phyloP scores from a whole-genome alignment of 92 coral and sea anemone species.

The Porites divaricata region DNA sequence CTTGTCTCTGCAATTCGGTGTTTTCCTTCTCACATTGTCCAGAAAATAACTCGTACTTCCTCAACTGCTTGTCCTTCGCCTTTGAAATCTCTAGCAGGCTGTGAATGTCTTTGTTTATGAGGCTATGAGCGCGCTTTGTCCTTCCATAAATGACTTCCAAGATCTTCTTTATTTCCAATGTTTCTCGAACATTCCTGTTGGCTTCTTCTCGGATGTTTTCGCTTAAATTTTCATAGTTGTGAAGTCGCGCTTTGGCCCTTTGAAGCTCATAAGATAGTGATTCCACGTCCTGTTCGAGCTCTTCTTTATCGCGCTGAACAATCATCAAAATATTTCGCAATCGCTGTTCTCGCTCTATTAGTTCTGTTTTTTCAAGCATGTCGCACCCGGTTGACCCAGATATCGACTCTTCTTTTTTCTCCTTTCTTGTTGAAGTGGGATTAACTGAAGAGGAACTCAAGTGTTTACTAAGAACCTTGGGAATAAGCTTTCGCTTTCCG shows the following conservation, averaged over 20 bases:
- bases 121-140: conserved; percentile 6
- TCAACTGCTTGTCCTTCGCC: conserved; percentile 6
- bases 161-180: conserved; percentile 12
- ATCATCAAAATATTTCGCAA: conserved; percentile 23
- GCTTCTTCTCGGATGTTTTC: conserved; percentile 9
- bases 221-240: not conserved
- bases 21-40: conserved; percentile 23
- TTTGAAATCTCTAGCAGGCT: conserved; percentile 7
- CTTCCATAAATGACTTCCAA: conserved; percentile 25
- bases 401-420: not conserved
- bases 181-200: conserved; percentile 23
- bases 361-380: not conserved
- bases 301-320: conserved; percentile 30
- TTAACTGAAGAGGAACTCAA: conserved; percentile 7
- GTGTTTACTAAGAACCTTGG: conserved; percentile 19
- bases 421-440: conserved; percentile 10
- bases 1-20: not conserved
- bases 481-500: not conserved
- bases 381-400: not conserved
- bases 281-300: conserved; percentile 13
- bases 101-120: conserved; percentile 23
- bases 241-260: not conserved
- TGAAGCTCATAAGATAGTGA: conserved; percentile 29
- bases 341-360: conserved; percentile 1
- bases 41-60: not conserved